Percentiles rank a stretch among this genome's conserved stretches.
Conservation (phyloP, 2,888 invertebrate species). For the Adela reaumurella region DNA sequence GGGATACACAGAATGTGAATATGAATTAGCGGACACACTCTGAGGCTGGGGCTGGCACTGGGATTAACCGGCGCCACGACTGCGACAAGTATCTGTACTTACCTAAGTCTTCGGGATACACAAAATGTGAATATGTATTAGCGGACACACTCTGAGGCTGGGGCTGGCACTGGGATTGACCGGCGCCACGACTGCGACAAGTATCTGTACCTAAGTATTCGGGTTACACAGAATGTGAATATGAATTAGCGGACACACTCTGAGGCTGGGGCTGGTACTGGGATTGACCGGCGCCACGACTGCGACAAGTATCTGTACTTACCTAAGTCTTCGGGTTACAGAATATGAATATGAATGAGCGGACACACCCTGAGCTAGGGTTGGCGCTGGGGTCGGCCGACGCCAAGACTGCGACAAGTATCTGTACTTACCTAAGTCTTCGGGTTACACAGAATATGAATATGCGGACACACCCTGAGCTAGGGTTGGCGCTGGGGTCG, state of each 20-base stretch:
- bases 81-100: too few species aligned
- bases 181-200: too few species aligned
- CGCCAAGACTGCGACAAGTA: too few species aligned
- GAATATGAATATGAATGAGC: not conserved
- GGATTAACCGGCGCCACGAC: too few species aligned
- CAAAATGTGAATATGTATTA: not conserved
- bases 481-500: too few species aligned
- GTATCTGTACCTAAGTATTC: not conserved
- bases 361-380: slow-evolving; percentile 28
- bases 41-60: slow-evolving; percentile 26
- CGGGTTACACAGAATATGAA: not conserved
- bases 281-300: too few species aligned
- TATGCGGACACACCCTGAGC: slow-evolving; percentile 24
- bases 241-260: slow-evolving; percentile 25
- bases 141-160: slow-evolving; percentile 29
- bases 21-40: slow-evolving; percentile 24
- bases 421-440: not conserved
- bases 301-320: too few species aligned
- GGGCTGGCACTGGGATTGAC: slow-evolving; percentile 10
- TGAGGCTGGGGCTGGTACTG: slow-evolving; percentile 26
- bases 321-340: not conserved
- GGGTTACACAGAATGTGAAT: not conserved
- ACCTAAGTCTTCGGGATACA: not conserved
- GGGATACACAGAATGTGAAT: not conserved
- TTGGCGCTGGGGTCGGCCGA: too few species aligned